phyloP scores from a whole-genome alignment of 1,140 invertebrate genomes.

The Ladona fulva region DNA sequence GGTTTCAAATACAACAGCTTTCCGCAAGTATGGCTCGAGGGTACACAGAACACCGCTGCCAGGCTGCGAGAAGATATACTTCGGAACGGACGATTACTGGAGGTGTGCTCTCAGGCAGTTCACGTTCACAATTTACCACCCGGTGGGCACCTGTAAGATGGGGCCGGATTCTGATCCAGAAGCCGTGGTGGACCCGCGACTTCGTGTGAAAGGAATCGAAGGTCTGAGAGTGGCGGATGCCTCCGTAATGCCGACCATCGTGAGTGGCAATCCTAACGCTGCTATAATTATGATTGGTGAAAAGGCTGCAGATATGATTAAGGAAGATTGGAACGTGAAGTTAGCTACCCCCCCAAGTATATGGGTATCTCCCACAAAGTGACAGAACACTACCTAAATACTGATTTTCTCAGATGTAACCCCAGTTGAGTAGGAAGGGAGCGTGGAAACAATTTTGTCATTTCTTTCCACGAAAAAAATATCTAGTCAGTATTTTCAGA shows the following conservation, averaged over 20 bases:
- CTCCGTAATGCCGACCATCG: slow-evolving; percentile 69
- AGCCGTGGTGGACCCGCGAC: slow-evolving; percentile 70
- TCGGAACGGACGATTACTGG: slow-evolving; percentile 76
- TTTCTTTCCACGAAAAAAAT: too few relatives aligned
- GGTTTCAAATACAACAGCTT: slow-evolving; percentile 65
- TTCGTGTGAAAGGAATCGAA: slow-evolving; percentile 62
- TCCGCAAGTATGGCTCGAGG: slow-evolving; percentile 67
- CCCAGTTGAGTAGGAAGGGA: too few relatives aligned
- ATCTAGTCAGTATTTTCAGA: too few relatives aligned
- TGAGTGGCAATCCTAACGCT: slow-evolving; percentile 73
- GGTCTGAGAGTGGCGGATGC: slow-evolving; percentile 65
- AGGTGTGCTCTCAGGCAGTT: slow-evolving; percentile 71
- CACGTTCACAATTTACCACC: slow-evolving; percentile 80
- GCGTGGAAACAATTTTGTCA: too few relatives aligned
- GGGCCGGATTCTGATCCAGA: slow-evolving; percentile 61
- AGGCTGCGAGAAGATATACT: slow-evolving; percentile 57
- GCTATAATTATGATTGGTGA: slow-evolving; percentile 71
- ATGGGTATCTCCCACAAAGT: too few relatives aligned
- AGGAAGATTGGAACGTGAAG: slow-evolving; percentile 47
- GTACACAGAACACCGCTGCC: slow-evolving; percentile 70
- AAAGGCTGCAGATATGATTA: slow-evolving; percentile 70
- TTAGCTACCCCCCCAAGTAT: too few relatives aligned
- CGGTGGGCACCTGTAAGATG: slow-evolving; percentile 78
- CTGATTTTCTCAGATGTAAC: too few relatives aligned
- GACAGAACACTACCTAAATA: too few relatives aligned